These are phyloP conservation scores for Halcyon badia DNA, from an alignment of 2,797 vertebrate species.

Conservation along the genomic window DNA sequence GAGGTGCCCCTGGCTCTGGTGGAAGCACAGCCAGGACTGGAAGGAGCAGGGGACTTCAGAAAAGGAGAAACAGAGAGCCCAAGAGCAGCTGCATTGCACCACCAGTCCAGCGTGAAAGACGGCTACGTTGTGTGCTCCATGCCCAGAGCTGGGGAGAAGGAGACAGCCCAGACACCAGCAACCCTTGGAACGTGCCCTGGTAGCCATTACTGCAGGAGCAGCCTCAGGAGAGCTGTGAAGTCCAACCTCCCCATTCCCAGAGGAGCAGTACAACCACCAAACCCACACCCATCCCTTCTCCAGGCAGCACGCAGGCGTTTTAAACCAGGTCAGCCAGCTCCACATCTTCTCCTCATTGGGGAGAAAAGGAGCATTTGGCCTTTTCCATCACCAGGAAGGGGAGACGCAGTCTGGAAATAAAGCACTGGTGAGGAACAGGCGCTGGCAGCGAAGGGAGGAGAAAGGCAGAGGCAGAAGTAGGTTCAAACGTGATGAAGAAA, in stretches of 20 bases:
- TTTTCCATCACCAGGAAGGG: not conserved
- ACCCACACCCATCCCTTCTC: not conserved
- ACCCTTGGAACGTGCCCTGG: not conserved
- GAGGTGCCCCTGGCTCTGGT: not conserved
- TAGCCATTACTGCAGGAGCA: not conserved
- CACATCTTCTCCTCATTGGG: not conserved
- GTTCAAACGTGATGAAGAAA: not conserved
- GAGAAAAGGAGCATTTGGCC: not conserved
- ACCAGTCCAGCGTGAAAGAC: not conserved
- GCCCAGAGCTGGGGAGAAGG: not conserved
- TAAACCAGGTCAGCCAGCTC: not conserved
- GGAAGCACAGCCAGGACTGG: not conserved
- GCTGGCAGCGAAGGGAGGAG: accelerated
- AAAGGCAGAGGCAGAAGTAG: not conserved
- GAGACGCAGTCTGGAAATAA: not conserved
- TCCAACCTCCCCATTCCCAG: not conserved
- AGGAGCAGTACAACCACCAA: not conserved
- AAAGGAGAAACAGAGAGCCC: not conserved
- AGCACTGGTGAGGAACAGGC: not conserved
- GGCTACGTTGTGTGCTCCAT: not conserved
- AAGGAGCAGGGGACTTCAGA: not conserved
- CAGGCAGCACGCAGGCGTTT: not conserved
- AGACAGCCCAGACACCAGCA: not conserved
- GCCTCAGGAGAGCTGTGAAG: not conserved
- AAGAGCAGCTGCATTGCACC: not conserved